Evolutionary conservation across 2,113 vertebrate species (phyloP), one percentile per base, ranked within the genome.

Genomic region (Dissostichus mawsoni): DNA sequence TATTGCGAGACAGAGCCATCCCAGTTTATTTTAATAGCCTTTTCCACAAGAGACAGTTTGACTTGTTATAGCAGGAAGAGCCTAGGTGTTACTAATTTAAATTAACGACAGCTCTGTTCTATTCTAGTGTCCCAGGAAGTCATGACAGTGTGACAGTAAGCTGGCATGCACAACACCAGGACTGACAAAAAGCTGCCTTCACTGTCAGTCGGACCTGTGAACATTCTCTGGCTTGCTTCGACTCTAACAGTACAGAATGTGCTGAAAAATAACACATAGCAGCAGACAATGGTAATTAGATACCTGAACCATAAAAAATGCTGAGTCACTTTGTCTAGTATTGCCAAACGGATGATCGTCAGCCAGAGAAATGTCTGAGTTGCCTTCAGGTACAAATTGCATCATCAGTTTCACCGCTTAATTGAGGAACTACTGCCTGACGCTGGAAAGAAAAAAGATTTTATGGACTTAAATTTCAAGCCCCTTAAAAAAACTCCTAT

Each of bases 301-400:
- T 3, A 58, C 50, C 23, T 16, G 48, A 41, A 10, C 11, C 4
- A 18, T 4, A 44, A 61, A 64, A 65, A 51, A 20, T 17, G 59
- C 78, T 69, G 82, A 81, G 51, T 51, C 50, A 53, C 44, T 10
- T 45, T 53, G 58, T 62, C 50, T 55, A 50, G 41, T 7, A 44
- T 47, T 64, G 58, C 9, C 44, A 9, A 71, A 23, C 44, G 20
- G n/a, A 66, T 58, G 44, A 64, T 16, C 11, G 53, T 44, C 61
- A 18, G 61, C 13, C 53, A 47, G 64, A 68, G 56, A 45, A 53
- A 36, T 29, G 65, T 53, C 13, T 11, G 14, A 16, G 18, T 61
- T 48, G 45, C 47, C 13, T 44, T 52, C 16, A 25, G 12, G 44
- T 50, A 58, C 1, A 5, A 36, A 41, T 36, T 62, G 44, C 18